Evolutionary conservation across 2,113 vertebrate species (phyloP), one percentile per base, ranked within the genome.

Genomic region (Scolopax mira): DNA sequence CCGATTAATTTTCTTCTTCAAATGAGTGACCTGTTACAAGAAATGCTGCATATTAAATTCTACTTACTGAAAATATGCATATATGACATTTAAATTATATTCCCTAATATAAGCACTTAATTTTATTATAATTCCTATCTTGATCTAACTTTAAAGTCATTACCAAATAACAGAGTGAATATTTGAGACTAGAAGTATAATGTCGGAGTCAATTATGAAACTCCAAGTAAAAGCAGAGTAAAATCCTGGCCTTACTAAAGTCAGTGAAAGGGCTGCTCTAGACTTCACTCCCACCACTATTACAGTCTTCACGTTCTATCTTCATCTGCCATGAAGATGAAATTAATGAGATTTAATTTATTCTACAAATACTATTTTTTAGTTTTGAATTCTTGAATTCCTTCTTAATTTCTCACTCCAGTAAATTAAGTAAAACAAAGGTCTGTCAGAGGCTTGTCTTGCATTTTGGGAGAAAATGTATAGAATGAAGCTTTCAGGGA

Each of bases 81-180:
- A 91, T 91, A 85, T 94, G 94, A 96, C 95, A 96, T 97, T 96
- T 94, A 85, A 95, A 91, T 96, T 88, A 85, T 87, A 92, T 80
- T 96, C 79, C 41, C 65, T 71, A 65, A 84, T 12, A 73, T 78
- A 92, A 96, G 81, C 91, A 91, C 81, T 94, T 94, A 79, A 87
- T 96, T 90, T 93, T 85, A 96, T 96, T 94, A 17, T 89, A 93
- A 90, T 72, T 92, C 85, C 91, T 95, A 96, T 94, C 95, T 89
- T 89, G 94, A 94, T 89, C 95, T 92, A 94, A 85, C 89, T 93
- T 88, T 19, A 77, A 24, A 54, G 74, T 37, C 80, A 92, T 90
- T 94, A 92, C 27, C n/a, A 82, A 79, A 96, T 18, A 95, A 78
- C 57, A 75, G 13, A 12, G 54, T 79, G 77, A 77, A 82, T 79